These are phyloP conservation scores for Carterocephalus palaemon DNA, from an alignment of 2,888 invertebrate genomes.

Conservation along the genomic window DNA sequence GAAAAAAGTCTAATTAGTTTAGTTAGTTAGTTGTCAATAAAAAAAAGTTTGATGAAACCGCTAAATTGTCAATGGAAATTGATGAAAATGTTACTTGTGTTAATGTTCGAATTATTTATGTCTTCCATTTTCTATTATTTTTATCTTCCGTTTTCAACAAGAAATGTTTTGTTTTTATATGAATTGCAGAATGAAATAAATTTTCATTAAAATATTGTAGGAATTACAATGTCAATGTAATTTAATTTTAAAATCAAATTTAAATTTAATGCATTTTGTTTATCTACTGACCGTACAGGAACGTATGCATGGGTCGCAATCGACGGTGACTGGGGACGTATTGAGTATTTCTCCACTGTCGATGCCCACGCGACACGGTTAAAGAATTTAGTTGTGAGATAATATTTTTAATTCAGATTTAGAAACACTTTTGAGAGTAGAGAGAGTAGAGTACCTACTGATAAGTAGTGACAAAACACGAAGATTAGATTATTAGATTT, in stretches of 20 bases:
- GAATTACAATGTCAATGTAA: conserved; percentile 5
- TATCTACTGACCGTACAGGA: conserved; percentile 45
- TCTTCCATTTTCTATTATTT: background rate
- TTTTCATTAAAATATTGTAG: background rate
- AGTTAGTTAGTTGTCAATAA: conserved; percentile 18
- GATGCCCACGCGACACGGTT: background rate
- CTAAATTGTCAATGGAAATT: background rate
- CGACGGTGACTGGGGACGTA: conserved; percentile 47
- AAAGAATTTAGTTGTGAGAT: too few relatives aligned
- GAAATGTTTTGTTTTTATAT: background rate
- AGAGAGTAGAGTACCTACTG: too few relatives aligned
- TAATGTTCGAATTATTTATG: background rate
- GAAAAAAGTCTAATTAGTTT: background rate
- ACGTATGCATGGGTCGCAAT: conserved; percentile 67
- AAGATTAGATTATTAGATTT: too few relatives aligned
- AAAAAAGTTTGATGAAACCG: background rate
- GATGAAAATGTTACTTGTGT: background rate
- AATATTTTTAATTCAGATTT: too few relatives aligned
- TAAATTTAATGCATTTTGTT: background rate
- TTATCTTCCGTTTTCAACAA: conserved; percentile 25
- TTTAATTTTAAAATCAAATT: conserved; percentile 24
- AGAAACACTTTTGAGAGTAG: too few relatives aligned
- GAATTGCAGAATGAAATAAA: background rate
- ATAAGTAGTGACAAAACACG: too few relatives aligned
- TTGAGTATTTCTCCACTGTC: background rate